Evolutionary conservation across 1,140 invertebrate species (phyloP), one percentile per base, ranked within the genome.

Genomic region (Halesus radiatus): DNA sequence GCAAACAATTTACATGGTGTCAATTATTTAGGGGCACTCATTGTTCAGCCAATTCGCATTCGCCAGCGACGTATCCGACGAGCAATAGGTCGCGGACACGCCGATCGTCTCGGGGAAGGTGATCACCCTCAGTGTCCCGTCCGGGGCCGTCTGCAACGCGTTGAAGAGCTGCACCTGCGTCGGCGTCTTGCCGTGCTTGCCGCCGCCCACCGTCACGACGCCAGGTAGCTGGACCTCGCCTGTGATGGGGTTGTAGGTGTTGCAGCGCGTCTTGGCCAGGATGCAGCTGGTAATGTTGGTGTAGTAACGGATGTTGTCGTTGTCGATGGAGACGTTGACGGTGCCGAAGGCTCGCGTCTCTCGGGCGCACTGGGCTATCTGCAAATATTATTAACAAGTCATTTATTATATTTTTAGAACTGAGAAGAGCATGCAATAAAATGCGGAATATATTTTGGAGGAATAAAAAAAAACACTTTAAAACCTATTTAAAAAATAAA

Each of bases 281-380:
- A 92, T 88, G 84, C 91, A 92, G 37, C 89, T 90, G 7, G 91
- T 91, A 37, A 91, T 89, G 84, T 92, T 92, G 52, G 88, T 91
- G 80, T 87, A 91, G 82, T 90, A 90, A 66, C 86, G 84, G 7
- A 91, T 86, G 81, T 90, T 90, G 74, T 90, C 88, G 20, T 82
- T 84, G 85, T 90, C 88, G 23, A 89, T 54, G 13, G 88, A 87
- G 75, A 90, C 87, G 79, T 89, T 88, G 54, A 90, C 86, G 70
- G 87, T 87, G 82, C 87, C 85, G 18, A 88, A 87, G 86, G 89
- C 88, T 72, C 87, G 85, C 26, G 89, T 90, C 87, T 90, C 89
- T 58, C 87, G 86, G 22, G 89, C 90, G 78, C 90, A 91, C 75
- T 90, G 87, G 5, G 86, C 88, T 79, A 91, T 90, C 90, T 91